Evolutionary conservation across 2,797 vertebrate genomes (phyloP).

Genomic region (Staurois parvus): DNA sequence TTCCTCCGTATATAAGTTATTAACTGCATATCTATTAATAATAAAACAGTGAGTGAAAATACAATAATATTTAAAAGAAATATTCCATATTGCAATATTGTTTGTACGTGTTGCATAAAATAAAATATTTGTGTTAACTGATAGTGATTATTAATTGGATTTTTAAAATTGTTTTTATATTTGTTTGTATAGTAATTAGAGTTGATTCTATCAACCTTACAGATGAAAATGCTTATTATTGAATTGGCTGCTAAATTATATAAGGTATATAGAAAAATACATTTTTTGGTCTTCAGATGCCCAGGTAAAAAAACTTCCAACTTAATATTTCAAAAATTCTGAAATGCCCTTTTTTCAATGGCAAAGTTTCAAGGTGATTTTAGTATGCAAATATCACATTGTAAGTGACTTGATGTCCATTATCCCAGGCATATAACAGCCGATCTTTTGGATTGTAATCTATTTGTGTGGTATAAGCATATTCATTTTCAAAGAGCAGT

Average conservation of each 20-base stretch:
- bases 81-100: too few relatives aligned
- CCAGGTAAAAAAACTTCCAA: conserved; percentile 6
- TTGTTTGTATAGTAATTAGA: not conserved
- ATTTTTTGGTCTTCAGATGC: not conserved
- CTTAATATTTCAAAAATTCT: not conserved
- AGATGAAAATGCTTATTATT: not conserved
- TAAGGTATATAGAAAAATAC: too few relatives aligned
- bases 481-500: conserved; percentile 93
- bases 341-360: conserved; percentile 30
- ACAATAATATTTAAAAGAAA: too few relatives aligned
- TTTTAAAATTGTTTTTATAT: not conserved
- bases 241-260: not conserved
- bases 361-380: conserved; percentile 63
- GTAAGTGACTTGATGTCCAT: conserved; percentile 97
- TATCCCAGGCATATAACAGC: conserved; percentile 95
- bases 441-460: conserved; percentile 98
- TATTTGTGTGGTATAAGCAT: conserved; percentile 92
- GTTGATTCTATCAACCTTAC: not conserved
- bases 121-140: not conserved
- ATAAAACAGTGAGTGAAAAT: too few relatives aligned
- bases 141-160: not conserved
- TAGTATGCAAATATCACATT: conserved; percentile 92
- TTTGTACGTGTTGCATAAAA: too few relatives aligned
- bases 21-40: too few relatives aligned
- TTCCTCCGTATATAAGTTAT: not conserved